These are phyloP conservation scores for Crocodylus rhombifer DNA, from an alignment of 2,797 vertebrate genomes.

Conservation along the genomic window DNA sequence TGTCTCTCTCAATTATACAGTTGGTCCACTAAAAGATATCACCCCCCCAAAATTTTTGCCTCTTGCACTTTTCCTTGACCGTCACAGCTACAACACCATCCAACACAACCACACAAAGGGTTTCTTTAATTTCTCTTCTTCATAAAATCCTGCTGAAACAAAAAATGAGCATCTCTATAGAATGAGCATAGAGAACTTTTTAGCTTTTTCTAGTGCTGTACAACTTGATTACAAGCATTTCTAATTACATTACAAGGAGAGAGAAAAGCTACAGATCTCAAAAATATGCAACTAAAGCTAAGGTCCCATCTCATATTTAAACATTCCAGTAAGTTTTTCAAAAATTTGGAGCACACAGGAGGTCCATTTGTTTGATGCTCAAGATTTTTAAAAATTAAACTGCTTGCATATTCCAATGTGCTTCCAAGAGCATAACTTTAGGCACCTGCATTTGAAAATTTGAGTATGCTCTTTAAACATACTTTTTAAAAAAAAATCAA, in stretches of 20 bases:
- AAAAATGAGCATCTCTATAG: neutral
- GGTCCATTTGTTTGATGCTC: neutral
- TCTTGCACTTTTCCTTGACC: no score
- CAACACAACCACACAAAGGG: no score
- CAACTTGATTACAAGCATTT: neutral
- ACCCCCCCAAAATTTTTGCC: no score
- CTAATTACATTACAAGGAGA: neutral
- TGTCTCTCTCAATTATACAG: no score
- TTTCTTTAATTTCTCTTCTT: no score
- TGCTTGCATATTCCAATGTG: neutral
- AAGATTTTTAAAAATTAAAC: no score
- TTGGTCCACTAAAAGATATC: no score
- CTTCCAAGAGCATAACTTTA: neutral
- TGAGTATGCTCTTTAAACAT: no score
- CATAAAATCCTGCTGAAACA: neutral
- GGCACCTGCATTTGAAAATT: fast-evolving
- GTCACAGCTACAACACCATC: no score
- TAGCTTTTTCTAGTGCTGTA: no score
- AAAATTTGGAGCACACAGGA: neutral
- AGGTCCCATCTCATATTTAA: neutral
- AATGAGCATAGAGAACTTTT: neutral
- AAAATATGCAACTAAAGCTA: no score
- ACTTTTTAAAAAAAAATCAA: neutral
- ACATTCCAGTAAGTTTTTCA: neutral
- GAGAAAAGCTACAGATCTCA: neutral